Base-by-base conservation (phyloP, 2,888 invertebrate genomes). In the Tachina lurida region DNA sequence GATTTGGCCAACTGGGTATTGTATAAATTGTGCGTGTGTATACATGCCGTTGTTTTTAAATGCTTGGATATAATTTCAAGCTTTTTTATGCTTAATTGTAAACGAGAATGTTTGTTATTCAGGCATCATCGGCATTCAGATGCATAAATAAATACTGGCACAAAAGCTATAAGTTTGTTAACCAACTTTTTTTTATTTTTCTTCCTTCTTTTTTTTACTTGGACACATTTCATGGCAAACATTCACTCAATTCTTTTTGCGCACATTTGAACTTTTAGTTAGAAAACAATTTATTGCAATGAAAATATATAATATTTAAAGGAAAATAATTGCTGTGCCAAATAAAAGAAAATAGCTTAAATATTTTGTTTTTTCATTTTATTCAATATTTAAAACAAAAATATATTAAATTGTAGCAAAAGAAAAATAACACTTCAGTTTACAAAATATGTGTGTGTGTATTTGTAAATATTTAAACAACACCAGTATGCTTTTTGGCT, bases 141-240 rank as follows among this genome's bases (percentile, higher is more conserved):
- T 49, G 22, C n/a, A 31, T 17, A 31, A 31, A 17, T 31, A 31
- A 60, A 31, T 56, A 22, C 58, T 39, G 52, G 52, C 52, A 31
- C 7, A 31, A 60, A 4, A 17, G 60, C 47, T 73, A n/a, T 17
- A 73, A 47, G 47, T 60, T 73, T 60, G 71, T 60, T 60, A 73
- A 60, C 58, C 31, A 73, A 58, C 39, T n/a, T n/a, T 8, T 60
- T 39, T 60, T 39, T n/a, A n/a, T 39, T n/a, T 60, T 31, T 22
- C 3, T 15, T n/a, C 8, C 15, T 17, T n/a, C 52, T 39, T 17
- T 12, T 12, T 17, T 4, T 19, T 22, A n/a, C n/a, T 19, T 56
- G 10, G 22, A 19, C 22, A 22, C 56, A 19, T 12, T 22, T 39
- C 41, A 39, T 10, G 8, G 39, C 60, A 39, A 3, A 12, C 31